Conservation (phyloP, 2,113 vertebrate species). For the Tricholaema leucomelas region DNA sequence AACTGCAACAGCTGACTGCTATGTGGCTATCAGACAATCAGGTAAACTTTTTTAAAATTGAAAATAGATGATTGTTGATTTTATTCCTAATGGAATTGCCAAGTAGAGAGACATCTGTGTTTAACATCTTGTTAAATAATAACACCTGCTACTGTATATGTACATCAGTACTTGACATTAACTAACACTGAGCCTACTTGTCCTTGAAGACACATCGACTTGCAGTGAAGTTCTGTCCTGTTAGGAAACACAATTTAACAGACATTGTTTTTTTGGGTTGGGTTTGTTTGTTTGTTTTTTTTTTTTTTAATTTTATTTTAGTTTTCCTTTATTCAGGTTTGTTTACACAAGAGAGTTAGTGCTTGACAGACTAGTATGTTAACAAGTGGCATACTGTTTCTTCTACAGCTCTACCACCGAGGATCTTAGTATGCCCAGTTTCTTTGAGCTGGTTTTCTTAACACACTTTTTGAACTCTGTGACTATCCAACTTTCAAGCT, state of each 20-base stretch:
- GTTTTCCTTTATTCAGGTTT: not conserved
- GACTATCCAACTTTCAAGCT: not conserved
- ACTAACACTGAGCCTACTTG: not conserved
- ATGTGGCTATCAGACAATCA: conserved; percentile 99
- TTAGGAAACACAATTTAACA: not conserved
- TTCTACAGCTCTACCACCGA: not conserved
- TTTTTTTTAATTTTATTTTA: not conserved
- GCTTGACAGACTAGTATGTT: not conserved
- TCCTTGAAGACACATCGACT: not conserved
- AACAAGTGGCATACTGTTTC: not conserved
- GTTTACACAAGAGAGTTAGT: not conserved
- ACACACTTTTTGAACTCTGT: not conserved
- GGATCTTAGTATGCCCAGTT: not conserved
- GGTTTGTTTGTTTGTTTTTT: too few relatives aligned
- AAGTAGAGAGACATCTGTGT: not conserved
- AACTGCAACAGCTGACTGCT: conserved; percentile 93
- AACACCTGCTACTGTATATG: not conserved
- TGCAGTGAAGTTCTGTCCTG: not conserved
- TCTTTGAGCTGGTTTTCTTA: not conserved
- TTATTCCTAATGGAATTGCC: not conserved
- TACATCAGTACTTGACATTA: not conserved
- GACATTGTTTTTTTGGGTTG: too few relatives aligned
- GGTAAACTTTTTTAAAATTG: conserved; percentile 73
- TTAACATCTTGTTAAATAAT: not conserved
- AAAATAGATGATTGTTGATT: not conserved